These are phyloP conservation scores for Sternarchorhynchus goeldii DNA, from an alignment of 2,797 vertebrate genomes.

Conservation along the genomic window DNA sequence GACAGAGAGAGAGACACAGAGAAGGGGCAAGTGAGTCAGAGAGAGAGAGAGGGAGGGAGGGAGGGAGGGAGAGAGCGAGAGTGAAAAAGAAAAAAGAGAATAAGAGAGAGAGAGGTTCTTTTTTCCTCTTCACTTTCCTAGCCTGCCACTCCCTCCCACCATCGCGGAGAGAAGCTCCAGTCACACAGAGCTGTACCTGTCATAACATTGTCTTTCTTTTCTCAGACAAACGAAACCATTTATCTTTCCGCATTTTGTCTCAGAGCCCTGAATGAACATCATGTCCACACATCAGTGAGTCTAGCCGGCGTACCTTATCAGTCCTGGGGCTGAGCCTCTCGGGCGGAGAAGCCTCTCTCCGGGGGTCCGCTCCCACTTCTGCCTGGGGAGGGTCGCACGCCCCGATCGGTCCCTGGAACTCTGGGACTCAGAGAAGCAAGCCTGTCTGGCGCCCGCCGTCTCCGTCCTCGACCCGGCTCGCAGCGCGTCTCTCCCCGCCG, in stretches of 20 bases:
- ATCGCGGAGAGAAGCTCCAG: constrained; percentile 1
- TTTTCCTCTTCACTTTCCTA: not conserved
- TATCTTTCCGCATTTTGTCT: not conserved
- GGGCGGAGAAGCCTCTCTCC: no score
- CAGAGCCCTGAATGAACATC: not conserved
- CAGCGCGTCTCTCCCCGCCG: constrained; percentile 44
- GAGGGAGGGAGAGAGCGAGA: constrained; percentile 57
- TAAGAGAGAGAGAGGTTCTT: not conserved
- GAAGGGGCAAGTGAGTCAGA: no score
- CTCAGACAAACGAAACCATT: constrained; percentile 19
- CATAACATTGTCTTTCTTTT: not conserved
- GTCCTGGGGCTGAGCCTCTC: not conserved
- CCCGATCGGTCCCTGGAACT: constrained; percentile 73
- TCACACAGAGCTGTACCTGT: not conserved
- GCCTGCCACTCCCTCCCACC: not conserved
- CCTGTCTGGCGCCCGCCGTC: constrained; percentile 69
- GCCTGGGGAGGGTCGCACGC: constrained; percentile 46
- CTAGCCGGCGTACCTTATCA: constrained; percentile 5
- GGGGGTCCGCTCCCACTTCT: constrained; percentile 38
- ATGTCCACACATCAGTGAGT: not conserved
- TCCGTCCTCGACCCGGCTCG: constrained; percentile 57
- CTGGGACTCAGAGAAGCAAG: constrained; percentile 77
- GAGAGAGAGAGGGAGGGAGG: constrained; percentile 56
- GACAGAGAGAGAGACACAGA: constrained; percentile 54
- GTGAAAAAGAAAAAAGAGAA: constrained; percentile 55